These are phyloP conservation scores for Loriculus beryllinus DNA, from an alignment of 2,797 vertebrate species.

Conservation along the genomic window DNA sequence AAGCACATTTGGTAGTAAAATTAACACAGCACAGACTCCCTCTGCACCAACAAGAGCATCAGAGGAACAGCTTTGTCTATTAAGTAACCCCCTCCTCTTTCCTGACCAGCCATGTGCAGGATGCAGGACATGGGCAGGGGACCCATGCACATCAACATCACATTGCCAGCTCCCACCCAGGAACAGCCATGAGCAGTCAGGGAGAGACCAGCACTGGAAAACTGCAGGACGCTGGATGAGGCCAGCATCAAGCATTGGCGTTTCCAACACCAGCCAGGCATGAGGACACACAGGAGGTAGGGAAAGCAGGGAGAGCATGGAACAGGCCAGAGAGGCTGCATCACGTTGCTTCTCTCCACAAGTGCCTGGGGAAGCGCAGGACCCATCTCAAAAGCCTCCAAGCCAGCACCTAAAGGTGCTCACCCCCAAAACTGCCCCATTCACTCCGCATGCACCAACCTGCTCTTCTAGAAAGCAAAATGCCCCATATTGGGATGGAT, in stretches of 20 bases:
- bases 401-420: not conserved
- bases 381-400: not conserved
- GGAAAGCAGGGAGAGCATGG: not conserved
- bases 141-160: not conserved
- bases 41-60: slow-evolving; percentile 3
- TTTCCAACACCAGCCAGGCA: not conserved
- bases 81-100: not conserved
- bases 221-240: rapidly evolving
- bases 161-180: not conserved
- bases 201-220: not conserved
- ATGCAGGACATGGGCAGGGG: not conserved
- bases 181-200: rapidly evolving
- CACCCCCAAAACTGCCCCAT: rapidly evolving
- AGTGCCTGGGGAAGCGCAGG: rapidly evolving
- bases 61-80: slow-evolving; percentile 18
- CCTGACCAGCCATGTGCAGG: rapidly evolving
- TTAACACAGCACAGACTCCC: not conserved
- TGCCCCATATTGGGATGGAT: not conserved
- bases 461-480: not conserved
- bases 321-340: not conserved
- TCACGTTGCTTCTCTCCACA: not conserved
- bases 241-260: rapidly evolving
- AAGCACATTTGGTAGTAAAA: not conserved
- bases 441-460: not conserved
- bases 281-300: rapidly evolving